Percentiles rank a stretch among this genome's conserved stretches.
These are phyloP conservation scores for Adelosebastes latens DNA, from an alignment of 2,797 vertebrate species.

Conservation along the genomic window DNA sequence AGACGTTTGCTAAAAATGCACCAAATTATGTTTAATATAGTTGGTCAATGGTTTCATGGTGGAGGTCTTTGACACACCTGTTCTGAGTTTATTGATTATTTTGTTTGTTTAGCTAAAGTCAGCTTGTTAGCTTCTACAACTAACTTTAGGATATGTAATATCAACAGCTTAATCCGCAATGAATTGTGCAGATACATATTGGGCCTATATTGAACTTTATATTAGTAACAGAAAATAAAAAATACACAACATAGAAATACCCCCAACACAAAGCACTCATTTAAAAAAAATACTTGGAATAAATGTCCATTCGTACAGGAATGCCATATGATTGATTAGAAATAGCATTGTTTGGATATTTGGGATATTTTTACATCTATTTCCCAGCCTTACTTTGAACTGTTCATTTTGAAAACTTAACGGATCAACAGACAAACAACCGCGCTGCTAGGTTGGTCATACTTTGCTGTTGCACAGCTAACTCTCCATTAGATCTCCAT, in stretches of 20 bases:
- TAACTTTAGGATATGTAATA: background rate
- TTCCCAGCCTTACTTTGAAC: too few relatives aligned
- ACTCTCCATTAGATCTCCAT: background rate
- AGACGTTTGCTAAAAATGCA: constrained; percentile 1
- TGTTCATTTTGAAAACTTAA: too few relatives aligned
- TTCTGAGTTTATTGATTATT: too few relatives aligned
- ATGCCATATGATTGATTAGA: too few relatives aligned
- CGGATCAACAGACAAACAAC: too few relatives aligned
- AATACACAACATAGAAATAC: background rate
- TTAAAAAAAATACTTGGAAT: background rate
- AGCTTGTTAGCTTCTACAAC: background rate
- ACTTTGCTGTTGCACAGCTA: background rate
- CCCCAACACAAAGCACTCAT: background rate
- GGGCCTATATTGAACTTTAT: background rate
- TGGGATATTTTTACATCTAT: too few relatives aligned
- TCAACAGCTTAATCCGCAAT: background rate
- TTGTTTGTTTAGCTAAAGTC: background rate
- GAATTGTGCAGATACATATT: background rate
- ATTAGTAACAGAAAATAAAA: background rate
- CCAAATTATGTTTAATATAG: background rate
- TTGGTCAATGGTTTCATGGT: background rate
- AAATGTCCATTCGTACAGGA: background rate
- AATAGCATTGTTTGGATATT: too few relatives aligned
- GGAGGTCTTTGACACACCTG: background rate
- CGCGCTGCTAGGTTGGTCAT: background rate